These are phyloP conservation scores for Drosophila varians DNA, from an alignment of 1,140 invertebrate species.

Conservation along the genomic window DNA sequence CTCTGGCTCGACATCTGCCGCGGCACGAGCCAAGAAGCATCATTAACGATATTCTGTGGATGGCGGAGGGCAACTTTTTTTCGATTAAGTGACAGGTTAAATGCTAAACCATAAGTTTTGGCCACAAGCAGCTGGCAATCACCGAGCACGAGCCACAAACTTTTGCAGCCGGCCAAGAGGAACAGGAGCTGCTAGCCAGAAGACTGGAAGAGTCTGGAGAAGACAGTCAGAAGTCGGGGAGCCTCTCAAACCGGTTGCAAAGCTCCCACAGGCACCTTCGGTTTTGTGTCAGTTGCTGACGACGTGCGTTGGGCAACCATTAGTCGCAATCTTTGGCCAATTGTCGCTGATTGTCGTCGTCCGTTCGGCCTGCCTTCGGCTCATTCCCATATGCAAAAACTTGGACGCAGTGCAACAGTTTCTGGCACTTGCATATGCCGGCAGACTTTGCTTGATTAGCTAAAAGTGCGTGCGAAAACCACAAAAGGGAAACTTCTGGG, in stretches of 20 bases:
- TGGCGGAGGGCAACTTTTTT: conserved; percentile 41
- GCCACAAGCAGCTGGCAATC: conserved; percentile 56
- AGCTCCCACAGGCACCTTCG: conserved; percentile 38
- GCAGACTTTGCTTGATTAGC: conserved; percentile 48
- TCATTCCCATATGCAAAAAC: conserved; percentile 35
- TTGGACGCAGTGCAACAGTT: conserved; percentile 10
- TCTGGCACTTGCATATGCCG: conserved; percentile 33
- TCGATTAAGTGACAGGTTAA: conserved; percentile 77
- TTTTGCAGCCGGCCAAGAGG: conserved; percentile 55
- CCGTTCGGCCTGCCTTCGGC: conserved; percentile 36
- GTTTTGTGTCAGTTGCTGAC: conserved; percentile 22
- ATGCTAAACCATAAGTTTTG: conserved; percentile 61
- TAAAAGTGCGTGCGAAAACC: conserved; percentile 70
- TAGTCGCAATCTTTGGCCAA: conserved; percentile 74
- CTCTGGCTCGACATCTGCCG: conserved; percentile 24
- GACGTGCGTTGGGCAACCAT: conserved; percentile 59
- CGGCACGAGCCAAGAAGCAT: conserved; percentile 34
- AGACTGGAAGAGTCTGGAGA: conserved; percentile 20
- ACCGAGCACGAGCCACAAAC: conserved; percentile 61
- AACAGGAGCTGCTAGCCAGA: conserved; percentile 11
- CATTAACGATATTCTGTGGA: conserved; percentile 51
- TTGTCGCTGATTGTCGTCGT: conserved; percentile 73
- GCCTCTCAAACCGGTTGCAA: conserved; percentile 30
- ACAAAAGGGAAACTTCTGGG: conserved; percentile 27
- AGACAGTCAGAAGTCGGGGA: conserved; percentile 10